phyloP scores from a whole-genome alignment of 2,113 vertebrate species.

The Carollia perspicillata region DNA sequence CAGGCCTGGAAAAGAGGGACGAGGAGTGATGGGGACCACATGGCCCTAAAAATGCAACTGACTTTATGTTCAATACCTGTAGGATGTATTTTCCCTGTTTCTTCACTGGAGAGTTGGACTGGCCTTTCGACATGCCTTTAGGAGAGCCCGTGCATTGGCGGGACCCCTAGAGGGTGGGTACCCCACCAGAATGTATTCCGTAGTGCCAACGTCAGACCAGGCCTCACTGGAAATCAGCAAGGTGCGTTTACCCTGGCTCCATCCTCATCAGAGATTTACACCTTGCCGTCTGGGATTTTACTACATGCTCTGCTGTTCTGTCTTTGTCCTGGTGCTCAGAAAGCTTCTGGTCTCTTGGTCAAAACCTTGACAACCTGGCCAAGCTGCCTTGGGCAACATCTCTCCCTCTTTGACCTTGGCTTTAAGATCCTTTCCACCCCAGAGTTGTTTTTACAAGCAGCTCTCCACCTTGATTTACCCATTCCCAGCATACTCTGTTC shows the following conservation, averaged over 20 bases:
- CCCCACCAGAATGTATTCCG: not conserved
- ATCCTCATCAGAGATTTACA: not conserved
- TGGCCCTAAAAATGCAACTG: constrained; percentile 6
- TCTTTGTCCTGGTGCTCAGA: not conserved
- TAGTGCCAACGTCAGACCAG: not conserved
- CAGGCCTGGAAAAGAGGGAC: constrained; percentile 40
- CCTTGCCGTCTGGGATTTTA: not conserved
- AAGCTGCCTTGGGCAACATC: not conserved
- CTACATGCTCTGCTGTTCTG: not conserved
- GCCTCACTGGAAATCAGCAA: not conserved
- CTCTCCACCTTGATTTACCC: not conserved
- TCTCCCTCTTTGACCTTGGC: not conserved
- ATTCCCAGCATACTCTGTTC: not conserved
- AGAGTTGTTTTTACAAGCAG: not conserved
- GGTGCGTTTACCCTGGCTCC: not conserved
- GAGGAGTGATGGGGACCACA: constrained; percentile 53
- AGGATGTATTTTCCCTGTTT: not conserved
- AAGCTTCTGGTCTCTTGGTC: not conserved
- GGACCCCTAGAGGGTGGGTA: not conserved
- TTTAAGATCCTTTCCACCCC: not conserved
- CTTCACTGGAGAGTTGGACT: not conserved
- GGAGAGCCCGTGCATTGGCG: not conserved
- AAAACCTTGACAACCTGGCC: not conserved
- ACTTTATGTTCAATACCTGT: not conserved
- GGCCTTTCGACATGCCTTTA: not conserved